A percentile compares a stretch with the other conserved stretches of the same genome.
Conservation (phyloP, 1,140 invertebrate genomes). For the Panulirus ornatus region DNA sequence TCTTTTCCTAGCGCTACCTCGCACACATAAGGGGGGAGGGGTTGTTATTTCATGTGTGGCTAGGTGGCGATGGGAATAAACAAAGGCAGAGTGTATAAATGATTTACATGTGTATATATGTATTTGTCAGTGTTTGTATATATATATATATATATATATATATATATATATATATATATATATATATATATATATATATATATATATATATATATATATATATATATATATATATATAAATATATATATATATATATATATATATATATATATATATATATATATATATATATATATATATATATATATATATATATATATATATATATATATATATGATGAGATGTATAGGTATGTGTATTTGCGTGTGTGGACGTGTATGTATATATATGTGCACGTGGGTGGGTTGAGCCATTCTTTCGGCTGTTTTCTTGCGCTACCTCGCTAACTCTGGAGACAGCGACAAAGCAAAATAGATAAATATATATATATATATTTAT, state of each 20-base stretch:
- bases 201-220: conserved; percentile 22
- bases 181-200: conserved; percentile 19
- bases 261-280: conserved; percentile 27
- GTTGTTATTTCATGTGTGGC: too few relatives aligned
- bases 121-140: background rate
- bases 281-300: conserved; percentile 12
- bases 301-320: conserved; percentile 13
- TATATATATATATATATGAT: background rate
- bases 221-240: background rate
- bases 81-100: too few relatives aligned
- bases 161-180: background rate
- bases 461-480: too few relatives aligned
- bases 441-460: too few relatives aligned
- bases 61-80: too few relatives aligned
- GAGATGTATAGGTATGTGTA: background rate
- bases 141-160: background rate
- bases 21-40: too few relatives aligned
- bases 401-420: too few relatives aligned
- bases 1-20: too few relatives aligned
- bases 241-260: conserved; percentile 2
- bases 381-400: too few relatives aligned
- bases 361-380: too few relatives aligned
- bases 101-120: background rate
- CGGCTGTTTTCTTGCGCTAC: too few relatives aligned
- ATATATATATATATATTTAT: too few relatives aligned